Conservation (phyloP, 2,888 invertebrate species). For the Argynnis bischoffii region DNA sequence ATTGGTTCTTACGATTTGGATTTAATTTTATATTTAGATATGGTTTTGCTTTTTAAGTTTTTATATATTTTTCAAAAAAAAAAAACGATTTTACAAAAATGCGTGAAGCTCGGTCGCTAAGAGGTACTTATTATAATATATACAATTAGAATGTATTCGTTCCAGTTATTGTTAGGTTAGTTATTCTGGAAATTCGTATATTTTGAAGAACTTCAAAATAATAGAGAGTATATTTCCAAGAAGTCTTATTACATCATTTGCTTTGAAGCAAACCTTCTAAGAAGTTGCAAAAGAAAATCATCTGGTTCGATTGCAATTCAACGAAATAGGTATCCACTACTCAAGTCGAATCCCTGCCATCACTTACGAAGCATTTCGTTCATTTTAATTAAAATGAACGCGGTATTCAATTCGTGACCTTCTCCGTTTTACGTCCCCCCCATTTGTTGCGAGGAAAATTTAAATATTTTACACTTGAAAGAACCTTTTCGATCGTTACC, state of each 20-base stretch:
- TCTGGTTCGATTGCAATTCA: slow-evolving; percentile 17
- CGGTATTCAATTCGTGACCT: slow-evolving; percentile 47
- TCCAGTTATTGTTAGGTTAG: too few relatives aligned
- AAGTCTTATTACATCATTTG: neutral
- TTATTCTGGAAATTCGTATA: too few relatives aligned
- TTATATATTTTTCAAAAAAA: too few relatives aligned
- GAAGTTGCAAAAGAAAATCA: slow-evolving; percentile 19
- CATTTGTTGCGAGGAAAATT: slow-evolving; percentile 68
- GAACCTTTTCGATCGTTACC: slow-evolving; percentile 66
- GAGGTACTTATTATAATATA: too few relatives aligned
- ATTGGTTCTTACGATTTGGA: too few relatives aligned
- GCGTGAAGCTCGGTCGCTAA: too few relatives aligned
- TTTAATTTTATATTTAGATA: too few relatives aligned
- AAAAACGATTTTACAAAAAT: too few relatives aligned
- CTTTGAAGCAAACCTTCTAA: slow-evolving; percentile 6
- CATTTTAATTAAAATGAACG: slow-evolving; percentile 64
- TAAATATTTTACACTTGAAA: slow-evolving; percentile 74
- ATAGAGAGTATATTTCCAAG: neutral
- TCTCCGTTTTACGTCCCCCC: slow-evolving; percentile 47
- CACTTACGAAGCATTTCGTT: slow-evolving; percentile 36
- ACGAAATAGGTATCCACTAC: slow-evolving; percentile 2
- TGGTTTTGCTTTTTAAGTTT: too few relatives aligned
- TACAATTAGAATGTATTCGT: too few relatives aligned
- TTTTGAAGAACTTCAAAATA: too few relatives aligned
- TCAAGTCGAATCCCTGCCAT: slow-evolving; percentile 8